Percentiles rank a stretch among this genome's conserved stretches.
Evolutionary conservation across 2,888 invertebrate species (phyloP).

Genomic region (Drosophila austrosaltans): DNA sequence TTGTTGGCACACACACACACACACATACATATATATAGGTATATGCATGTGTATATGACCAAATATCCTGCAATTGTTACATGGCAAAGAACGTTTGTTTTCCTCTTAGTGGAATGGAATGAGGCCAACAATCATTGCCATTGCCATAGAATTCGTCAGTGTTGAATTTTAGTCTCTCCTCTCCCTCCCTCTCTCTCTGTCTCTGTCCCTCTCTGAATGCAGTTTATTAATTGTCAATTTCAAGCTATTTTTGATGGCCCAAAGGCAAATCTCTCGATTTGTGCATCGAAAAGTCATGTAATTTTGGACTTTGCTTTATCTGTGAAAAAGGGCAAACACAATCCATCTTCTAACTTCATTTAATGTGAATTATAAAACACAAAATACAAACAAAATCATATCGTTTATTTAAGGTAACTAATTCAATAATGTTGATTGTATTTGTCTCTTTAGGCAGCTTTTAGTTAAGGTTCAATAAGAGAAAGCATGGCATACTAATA

Average conservation of each 20-base stretch:
- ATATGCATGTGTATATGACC: slow-evolving; percentile 16
- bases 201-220: slow-evolving; percentile 37
- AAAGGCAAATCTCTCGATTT: slow-evolving; percentile 30
- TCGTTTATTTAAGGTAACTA: background rate
- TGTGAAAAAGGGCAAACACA: too few species aligned
- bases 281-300: background rate
- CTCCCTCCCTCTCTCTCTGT: background rate
- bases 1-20: slow-evolving; percentile 23
- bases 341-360: background rate
- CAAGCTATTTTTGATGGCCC: slow-evolving; percentile 36
- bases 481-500: too few species aligned
- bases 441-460: too few species aligned
- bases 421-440: too few species aligned
- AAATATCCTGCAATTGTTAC: slow-evolving; percentile 48
- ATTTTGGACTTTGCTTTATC: background rate
- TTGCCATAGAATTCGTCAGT: slow-evolving; percentile 22
- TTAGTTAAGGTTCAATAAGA: too few species aligned
- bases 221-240: slow-evolving; percentile 78
- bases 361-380: slow-evolving; percentile 1
- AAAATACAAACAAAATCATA: background rate
- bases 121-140: background rate
- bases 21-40: background rate
- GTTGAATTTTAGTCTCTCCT: slow-evolving; percentile 50
- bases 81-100: background rate
- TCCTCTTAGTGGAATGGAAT: background rate